Percentiles rank a stretch among this genome's conserved stretches.
These are phyloP conservation scores for Macaria notata DNA, from an alignment of 2,888 invertebrate species.

Conservation along the genomic window DNA sequence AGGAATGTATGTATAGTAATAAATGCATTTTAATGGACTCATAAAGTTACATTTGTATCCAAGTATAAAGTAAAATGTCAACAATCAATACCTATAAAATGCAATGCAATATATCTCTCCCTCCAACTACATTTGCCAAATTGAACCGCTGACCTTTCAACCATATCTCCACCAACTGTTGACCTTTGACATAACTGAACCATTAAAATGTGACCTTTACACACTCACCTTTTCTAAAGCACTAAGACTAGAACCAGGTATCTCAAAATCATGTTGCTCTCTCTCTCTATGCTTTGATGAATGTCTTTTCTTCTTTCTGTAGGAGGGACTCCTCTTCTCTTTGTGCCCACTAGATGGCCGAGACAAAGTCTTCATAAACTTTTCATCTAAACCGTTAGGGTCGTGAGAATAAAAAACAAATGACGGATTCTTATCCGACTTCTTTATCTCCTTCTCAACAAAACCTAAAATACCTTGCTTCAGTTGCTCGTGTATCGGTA, in stretches of 20 bases:
- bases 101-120: no score
- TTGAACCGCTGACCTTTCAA: slow-evolving; percentile 18
- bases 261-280: slow-evolving; percentile 75
- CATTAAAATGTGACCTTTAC: slow-evolving; percentile 11
- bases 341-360: slow-evolving; percentile 76
- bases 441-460: slow-evolving; percentile 78
- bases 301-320: slow-evolving; percentile 73
- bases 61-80: no score
- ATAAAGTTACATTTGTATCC: no score
- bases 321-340: slow-evolving; percentile 75
- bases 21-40: no score
- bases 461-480: slow-evolving; percentile 78
- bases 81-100: no score
- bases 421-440: slow-evolving; percentile 73
- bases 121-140: neutral
- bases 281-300: slow-evolving; percentile 72
- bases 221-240: slow-evolving; percentile 69
- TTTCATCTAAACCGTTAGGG: slow-evolving; percentile 74
- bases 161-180: slow-evolving; percentile 4
- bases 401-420: slow-evolving; percentile 78
- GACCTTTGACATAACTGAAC: slow-evolving; percentile 9
- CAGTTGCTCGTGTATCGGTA: slow-evolving; percentile 82
- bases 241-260: slow-evolving; percentile 77
- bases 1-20: no score
- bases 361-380: slow-evolving; percentile 67